Evolutionary conservation across 1,140 invertebrate species (phyloP).

Genomic region (Goniozus legneri): DNA sequence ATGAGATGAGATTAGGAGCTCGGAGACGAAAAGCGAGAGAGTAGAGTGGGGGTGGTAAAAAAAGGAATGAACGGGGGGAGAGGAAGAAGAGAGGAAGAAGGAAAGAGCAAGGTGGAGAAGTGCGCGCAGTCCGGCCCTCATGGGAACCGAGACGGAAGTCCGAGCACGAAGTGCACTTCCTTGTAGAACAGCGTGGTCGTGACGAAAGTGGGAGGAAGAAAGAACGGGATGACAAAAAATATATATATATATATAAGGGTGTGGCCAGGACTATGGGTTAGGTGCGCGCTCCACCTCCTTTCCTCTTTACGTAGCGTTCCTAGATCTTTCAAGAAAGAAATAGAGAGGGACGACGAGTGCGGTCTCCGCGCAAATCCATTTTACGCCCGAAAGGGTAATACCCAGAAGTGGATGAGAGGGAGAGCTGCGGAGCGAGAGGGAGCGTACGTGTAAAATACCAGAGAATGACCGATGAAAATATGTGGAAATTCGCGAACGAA

Average conservation of each 20-base stretch:
- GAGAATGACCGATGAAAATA: too few relatives aligned
- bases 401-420: too few relatives aligned
- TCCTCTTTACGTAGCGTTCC: not conserved
- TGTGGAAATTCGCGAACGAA: too few relatives aligned
- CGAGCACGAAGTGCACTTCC: constrained; percentile 38
- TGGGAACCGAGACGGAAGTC: constrained; percentile 27
- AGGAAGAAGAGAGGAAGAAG: not conserved
- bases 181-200: constrained; percentile 30
- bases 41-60: not conserved
- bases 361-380: too few relatives aligned
- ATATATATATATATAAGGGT: not conserved
- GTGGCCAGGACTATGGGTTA: not conserved
- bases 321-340: too few relatives aligned
- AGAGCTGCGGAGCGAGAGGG: too few relatives aligned
- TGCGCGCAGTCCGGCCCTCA: constrained; percentile 7
- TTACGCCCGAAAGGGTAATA: too few relatives aligned
- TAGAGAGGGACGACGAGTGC: too few relatives aligned
- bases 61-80: not conserved
- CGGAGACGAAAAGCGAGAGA: too few relatives aligned
- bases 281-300: not conserved
- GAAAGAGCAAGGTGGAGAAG: not conserved
- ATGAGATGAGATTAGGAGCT: too few relatives aligned
- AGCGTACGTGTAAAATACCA: too few relatives aligned
- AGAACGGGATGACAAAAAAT: too few relatives aligned
- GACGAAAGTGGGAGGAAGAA: constrained; percentile 17